Evolutionary conservation across 2,888 invertebrate genomes (phyloP).

Genomic region (Diarsia dahlii): DNA sequence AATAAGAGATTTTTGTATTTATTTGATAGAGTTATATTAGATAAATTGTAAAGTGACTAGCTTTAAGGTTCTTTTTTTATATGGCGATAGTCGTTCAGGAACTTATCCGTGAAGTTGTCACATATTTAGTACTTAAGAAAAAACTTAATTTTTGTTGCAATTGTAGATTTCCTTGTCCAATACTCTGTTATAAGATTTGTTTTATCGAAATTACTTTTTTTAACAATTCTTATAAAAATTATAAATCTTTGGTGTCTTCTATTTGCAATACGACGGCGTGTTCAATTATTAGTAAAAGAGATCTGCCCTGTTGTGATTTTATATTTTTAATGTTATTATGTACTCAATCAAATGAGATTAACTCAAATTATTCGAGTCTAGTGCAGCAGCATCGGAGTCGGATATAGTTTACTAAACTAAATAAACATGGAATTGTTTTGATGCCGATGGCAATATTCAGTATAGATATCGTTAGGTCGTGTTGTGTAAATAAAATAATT

Average conservation of each 20-base stretch:
- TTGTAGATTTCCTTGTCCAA: constrained; percentile 68
- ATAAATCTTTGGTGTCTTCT: constrained; percentile 43
- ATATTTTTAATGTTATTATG: constrained; percentile 80
- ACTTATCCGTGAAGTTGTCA: constrained; percentile 82
- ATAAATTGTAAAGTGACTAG: constrained; percentile 90
- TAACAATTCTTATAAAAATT: constrained; percentile 37
- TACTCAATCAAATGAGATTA: constrained; percentile 88
- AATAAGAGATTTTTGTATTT: constrained; percentile 90
- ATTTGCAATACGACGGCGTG: constrained; percentile 68
- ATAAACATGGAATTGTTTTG: constrained; percentile 74
- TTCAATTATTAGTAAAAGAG: constrained; percentile 79
- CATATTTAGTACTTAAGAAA: constrained; percentile 86
- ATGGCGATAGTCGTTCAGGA: constrained; percentile 89
- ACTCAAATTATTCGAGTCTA: constrained; percentile 78
- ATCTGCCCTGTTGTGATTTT: constrained; percentile 88
- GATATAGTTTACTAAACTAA: constrained; percentile 70
- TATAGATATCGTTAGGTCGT: constrained; percentile 73
- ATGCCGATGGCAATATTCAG: constrained; percentile 77
- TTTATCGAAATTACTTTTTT: constrained; percentile 50
- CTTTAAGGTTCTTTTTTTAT: constrained; percentile 85
- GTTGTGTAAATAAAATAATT: constrained; percentile 84
- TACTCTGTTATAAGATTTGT: constrained; percentile 62
- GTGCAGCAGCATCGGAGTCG: constrained; percentile 69
- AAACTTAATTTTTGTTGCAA: constrained; percentile 83
- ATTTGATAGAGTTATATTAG: constrained; percentile 91